Evolutionary conservation across 2,113 vertebrate species (phyloP).

Genomic region (Dolichallabes microphthalmus): DNA sequence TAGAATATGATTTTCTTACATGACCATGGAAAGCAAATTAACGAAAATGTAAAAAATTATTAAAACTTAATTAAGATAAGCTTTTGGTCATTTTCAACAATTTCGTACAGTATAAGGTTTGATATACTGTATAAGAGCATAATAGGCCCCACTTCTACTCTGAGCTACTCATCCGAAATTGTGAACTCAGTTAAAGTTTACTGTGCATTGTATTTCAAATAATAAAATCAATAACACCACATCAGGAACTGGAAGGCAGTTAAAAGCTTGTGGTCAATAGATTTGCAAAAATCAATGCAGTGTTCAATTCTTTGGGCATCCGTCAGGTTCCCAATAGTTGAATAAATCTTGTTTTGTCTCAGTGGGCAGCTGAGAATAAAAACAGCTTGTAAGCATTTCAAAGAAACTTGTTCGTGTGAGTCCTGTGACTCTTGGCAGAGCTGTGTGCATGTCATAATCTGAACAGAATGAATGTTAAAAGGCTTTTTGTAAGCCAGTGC

Average conservation of each 20-base stretch:
- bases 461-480: constrained; percentile 11
- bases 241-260: neutral
- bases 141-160: constrained; percentile 19
- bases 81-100: constrained; percentile 19
- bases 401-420: constrained; percentile 14
- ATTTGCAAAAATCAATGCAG: constrained; percentile 43
- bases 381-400: constrained; percentile 28
- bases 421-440: constrained; percentile 32
- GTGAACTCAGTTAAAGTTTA: constrained; percentile 41
- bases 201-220: constrained; percentile 42
- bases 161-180: constrained; percentile 34
- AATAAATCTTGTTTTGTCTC: constrained; percentile 32
- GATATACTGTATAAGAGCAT: neutral
- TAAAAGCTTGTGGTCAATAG: constrained; percentile 28
- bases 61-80: constrained; percentile 17
- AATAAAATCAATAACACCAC: constrained; percentile 36
- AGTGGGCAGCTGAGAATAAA: constrained; percentile 11
- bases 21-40: neutral
- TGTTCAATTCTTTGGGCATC: constrained; percentile 25
- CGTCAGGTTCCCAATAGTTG: constrained; percentile 25
- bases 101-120: neutral
- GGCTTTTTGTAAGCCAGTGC: neutral
- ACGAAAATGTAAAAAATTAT: constrained; percentile 3
- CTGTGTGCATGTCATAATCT: constrained; percentile 13
- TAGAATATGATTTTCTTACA: neutral